phyloP scores from a whole-genome alignment of 2,113 vertebrate species.

The Pelvicachromis taeniatus region DNA sequence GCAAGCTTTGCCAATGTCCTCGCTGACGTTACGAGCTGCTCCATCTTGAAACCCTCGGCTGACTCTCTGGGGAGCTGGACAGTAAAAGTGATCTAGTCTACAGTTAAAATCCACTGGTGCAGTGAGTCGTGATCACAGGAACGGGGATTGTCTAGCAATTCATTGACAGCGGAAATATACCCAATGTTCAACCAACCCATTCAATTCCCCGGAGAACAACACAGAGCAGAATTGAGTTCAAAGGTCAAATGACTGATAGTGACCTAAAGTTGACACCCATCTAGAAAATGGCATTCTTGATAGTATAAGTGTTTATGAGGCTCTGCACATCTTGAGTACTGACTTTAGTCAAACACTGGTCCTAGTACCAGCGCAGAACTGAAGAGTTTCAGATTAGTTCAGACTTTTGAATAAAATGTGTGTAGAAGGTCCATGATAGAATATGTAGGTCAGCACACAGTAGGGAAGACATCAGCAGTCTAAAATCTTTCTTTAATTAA shows the following conservation, averaged over 20 bases:
- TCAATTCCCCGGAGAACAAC: neutral
- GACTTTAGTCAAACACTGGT: neutral
- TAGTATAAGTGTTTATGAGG: neutral
- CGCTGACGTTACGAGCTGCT: neutral
- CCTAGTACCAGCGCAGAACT: neutral
- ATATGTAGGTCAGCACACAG: neutral
- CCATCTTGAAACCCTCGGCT: neutral
- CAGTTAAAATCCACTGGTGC: slow-evolving; percentile 30
- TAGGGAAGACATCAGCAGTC: neutral
- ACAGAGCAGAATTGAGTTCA: slow-evolving; percentile 14
- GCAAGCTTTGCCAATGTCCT: neutral
- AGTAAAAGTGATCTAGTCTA: slow-evolving; percentile 24
- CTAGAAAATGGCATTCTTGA: slow-evolving; percentile 13
- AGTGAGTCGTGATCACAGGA: slow-evolving; percentile 13
- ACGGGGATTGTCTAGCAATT: slow-evolving; percentile 6
- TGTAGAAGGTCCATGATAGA: neutral
- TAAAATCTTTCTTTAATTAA: neutral
- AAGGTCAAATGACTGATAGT: slow-evolving; percentile 42
- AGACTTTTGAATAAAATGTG: neutral
- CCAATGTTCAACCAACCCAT: neutral
- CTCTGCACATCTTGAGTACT: neutral
- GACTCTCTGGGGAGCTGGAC: slow-evolving; percentile 6
- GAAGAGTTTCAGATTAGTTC: neutral
- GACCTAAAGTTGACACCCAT: slow-evolving; percentile 44
- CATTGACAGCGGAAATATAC: slow-evolving; percentile 16